These are phyloP conservation scores for Phrynosoma platyrhinos DNA, from an alignment of 2,113 vertebrate species.

Conservation along the genomic window DNA sequence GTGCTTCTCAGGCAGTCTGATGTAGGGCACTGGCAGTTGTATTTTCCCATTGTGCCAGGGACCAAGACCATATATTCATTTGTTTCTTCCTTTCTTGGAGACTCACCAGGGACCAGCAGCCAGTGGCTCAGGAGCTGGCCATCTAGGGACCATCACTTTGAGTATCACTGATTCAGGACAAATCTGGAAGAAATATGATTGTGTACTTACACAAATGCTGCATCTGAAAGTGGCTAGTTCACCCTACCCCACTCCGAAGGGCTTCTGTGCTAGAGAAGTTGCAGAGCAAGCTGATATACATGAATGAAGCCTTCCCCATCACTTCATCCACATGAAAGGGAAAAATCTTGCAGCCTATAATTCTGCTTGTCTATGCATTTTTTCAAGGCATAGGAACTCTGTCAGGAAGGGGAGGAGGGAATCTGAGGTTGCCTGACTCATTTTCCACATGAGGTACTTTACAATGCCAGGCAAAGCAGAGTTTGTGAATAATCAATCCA, in stretches of 20 bases:
- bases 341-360: not conserved
- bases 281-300: not conserved
- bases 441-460: constrained; percentile 1
- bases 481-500: not conserved
- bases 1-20: too few relatives aligned
- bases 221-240: not conserved
- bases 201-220: too few relatives aligned
- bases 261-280: not conserved
- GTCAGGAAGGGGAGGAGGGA: too few relatives aligned
- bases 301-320: not conserved
- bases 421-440: not conserved
- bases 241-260: not conserved
- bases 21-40: too few relatives aligned
- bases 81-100: too few relatives aligned
- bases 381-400: not conserved
- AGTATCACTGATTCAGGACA: too few relatives aligned
- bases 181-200: too few relatives aligned
- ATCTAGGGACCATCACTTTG: too few relatives aligned
- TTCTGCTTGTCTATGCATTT: not conserved
- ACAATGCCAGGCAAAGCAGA: constrained; percentile 5
- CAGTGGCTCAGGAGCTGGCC: too few relatives aligned
- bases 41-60: too few relatives aligned
- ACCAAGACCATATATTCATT: too few relatives aligned
- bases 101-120: too few relatives aligned
- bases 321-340: not conserved